Evolutionary conservation across 2,888 invertebrate species (phyloP).

Genomic region (Sminthurinus aureus): DNA sequence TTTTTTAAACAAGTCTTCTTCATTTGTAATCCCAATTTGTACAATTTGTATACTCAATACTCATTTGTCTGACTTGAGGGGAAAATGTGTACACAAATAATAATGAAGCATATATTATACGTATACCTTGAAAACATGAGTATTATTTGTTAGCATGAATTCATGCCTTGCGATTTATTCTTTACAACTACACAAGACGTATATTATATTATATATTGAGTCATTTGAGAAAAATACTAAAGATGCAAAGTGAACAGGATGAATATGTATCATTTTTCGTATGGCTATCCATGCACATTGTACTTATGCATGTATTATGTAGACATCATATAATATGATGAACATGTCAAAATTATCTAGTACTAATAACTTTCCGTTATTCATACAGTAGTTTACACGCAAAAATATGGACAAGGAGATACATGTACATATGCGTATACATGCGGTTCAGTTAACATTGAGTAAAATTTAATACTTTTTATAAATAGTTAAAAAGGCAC

Average conservation of each 20-base stretch:
- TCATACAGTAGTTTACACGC: background rate
- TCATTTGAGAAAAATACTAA: too few relatives aligned
- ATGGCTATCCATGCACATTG: too few relatives aligned
- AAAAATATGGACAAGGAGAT: background rate
- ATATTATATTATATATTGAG: too few relatives aligned
- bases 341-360: too few relatives aligned
- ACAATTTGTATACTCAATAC: background rate
- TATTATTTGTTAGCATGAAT: background rate
- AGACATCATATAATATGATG: too few relatives aligned
- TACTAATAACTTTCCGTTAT: background rate
- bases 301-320: too few relatives aligned
- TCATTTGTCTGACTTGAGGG: background rate
- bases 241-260: too few relatives aligned
- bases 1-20: background rate
- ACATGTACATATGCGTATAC: background rate
- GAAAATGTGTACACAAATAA: background rate
- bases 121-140: background rate
- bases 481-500: background rate
- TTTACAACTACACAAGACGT: too few relatives aligned
- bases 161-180: background rate
- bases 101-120: background rate
- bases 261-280: too few relatives aligned
- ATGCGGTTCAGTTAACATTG: constrained; percentile 10
- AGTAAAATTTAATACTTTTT: constrained; percentile 14
- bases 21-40: background rate